These are phyloP conservation scores for Cheilosia vernalis DNA, from an alignment of 2,888 invertebrate genomes.

Conservation along the genomic window DNA sequence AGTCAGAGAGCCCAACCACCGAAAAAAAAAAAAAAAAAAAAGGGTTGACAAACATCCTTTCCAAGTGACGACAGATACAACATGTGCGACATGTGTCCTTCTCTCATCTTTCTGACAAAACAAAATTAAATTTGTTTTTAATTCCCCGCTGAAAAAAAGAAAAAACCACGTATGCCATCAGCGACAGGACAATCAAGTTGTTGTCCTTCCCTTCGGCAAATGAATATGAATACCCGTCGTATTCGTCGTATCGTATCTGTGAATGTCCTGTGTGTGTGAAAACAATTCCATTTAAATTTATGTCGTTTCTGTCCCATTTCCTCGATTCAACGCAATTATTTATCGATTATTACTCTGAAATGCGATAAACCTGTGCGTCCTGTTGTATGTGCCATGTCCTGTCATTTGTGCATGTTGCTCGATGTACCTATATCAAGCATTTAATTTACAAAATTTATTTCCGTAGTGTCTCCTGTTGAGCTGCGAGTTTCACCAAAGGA, in stretches of 20 bases:
- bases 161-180: background rate
- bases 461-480: conserved; percentile 35
- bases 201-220: conserved; percentile 33
- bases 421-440: conserved; percentile 46
- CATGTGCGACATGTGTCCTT: conserved; percentile 74
- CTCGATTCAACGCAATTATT: conserved; percentile 65
- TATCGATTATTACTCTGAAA: conserved; percentile 71
- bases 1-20: background rate
- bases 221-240: conserved; percentile 29
- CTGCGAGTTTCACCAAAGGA: conserved; percentile 21
- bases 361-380: conserved; percentile 52
- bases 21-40: conserved; percentile 47
- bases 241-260: conserved; percentile 24
- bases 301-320: conserved; percentile 65
- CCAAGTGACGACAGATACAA: conserved; percentile 67
- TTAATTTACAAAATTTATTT: conserved; percentile 70
- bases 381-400: conserved; percentile 4
- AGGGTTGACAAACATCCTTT: conserved; percentile 70
- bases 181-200: conserved; percentile 68
- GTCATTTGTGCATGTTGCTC: conserved; percentile 37
- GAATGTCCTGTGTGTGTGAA: conserved; percentile 33
- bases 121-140: conserved; percentile 75
- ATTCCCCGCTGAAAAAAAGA: conserved; percentile 33
- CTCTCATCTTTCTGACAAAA: conserved; percentile 73
- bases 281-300: conserved; percentile 56